A percentile compares a stretch with the other conserved stretches of the same genome.
phyloP scores from a whole-genome alignment of 2,113 vertebrate species.

The Tichodroma muraria region DNA sequence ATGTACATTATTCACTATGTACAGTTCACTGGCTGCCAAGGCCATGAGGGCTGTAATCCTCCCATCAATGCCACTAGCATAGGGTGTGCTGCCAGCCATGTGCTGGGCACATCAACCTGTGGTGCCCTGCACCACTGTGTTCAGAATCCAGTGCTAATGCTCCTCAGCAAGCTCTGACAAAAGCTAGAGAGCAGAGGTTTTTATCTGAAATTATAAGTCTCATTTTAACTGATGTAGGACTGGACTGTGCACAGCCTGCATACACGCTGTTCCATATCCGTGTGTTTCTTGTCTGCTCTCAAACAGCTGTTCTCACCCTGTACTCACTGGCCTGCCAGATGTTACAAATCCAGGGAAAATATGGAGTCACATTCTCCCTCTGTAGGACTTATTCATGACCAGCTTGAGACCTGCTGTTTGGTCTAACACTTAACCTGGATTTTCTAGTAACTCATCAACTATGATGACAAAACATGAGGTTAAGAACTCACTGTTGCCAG shows the following conservation, averaged over 20 bases:
- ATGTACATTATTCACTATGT: no score
- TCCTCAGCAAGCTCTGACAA: background rate
- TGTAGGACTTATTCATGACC: background rate
- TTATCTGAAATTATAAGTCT: background rate
- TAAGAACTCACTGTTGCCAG: background rate
- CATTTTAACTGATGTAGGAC: background rate
- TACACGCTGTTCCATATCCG: background rate
- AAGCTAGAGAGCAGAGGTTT: background rate
- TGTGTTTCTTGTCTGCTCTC: background rate
- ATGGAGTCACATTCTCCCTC: background rate
- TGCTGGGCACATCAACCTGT: background rate
- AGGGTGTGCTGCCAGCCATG: background rate
- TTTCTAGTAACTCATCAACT: constrained; percentile 12
- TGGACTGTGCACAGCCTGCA: background rate
- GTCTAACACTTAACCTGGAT: constrained; percentile 25
- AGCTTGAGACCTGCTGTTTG: constrained; percentile 20
- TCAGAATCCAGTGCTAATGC: background rate
- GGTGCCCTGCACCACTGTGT: background rate
- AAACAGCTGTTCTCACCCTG: constrained; percentile 18
- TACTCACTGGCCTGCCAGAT: background rate
- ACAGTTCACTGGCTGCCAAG: background rate
- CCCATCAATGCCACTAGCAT: background rate
- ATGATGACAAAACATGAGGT: background rate
- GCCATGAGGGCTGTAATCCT: background rate
- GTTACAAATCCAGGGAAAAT: constrained; percentile 9